A percentile compares a stretch with the other conserved stretches of the same genome.
These are phyloP conservation scores for Anarrhichthys ocellatus DNA, from an alignment of 2,113 vertebrate species.

Conservation along the genomic window DNA sequence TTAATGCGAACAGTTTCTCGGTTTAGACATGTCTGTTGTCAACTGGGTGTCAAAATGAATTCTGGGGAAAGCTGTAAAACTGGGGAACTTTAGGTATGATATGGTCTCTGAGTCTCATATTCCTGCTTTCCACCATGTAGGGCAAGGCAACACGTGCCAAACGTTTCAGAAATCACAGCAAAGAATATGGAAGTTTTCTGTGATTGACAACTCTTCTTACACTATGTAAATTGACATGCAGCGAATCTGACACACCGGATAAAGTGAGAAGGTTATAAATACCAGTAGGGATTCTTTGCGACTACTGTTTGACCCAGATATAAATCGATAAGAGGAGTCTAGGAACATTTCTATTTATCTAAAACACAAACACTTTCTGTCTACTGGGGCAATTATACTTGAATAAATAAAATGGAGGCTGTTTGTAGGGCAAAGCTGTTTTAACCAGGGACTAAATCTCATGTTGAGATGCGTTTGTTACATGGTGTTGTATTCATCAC, in stretches of 20 bases:
- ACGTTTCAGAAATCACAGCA: constrained; percentile 27
- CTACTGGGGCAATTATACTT: not conserved
- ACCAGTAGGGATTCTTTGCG: not conserved
- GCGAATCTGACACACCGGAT: constrained; percentile 19
- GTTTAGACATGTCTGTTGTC: constrained; percentile 21
- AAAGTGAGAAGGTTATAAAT: constrained; percentile 41
- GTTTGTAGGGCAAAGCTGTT: not conserved
- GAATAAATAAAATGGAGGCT: not conserved
- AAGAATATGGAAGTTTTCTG: not conserved
- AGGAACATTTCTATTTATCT: not conserved
- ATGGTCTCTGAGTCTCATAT: not conserved
- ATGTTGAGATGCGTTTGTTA: not conserved
- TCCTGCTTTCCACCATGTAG: constrained; percentile 17
- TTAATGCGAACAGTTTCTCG: constrained; percentile 4
- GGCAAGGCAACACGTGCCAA: not conserved
- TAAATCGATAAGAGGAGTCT: constrained; percentile 23
- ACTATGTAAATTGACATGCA: constrained; percentile 8
- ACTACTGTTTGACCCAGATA: constrained; percentile 16
- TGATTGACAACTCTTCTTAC: constrained; percentile 43
- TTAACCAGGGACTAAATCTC: not conserved
- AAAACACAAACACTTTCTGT: not conserved
- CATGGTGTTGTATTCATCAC: not conserved
- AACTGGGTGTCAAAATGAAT: constrained; percentile 24
- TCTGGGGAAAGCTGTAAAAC: constrained; percentile 8
- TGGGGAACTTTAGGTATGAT: constrained; percentile 7